These are phyloP conservation scores for Marmota monax DNA, from an alignment of 2,113 vertebrate species.

Conservation along the genomic window DNA sequence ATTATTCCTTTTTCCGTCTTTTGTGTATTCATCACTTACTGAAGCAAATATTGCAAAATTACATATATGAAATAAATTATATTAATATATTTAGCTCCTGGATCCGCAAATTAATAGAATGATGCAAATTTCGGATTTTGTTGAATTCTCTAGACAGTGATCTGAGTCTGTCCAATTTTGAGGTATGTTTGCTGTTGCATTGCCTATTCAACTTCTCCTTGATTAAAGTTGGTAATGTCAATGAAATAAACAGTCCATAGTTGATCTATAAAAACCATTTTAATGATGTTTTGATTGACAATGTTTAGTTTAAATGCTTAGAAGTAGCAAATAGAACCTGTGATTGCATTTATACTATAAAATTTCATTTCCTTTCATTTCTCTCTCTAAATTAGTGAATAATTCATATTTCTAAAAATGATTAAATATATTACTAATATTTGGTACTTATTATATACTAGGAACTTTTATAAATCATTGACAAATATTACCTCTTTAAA, in stretches of 20 bases:
- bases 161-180: not conserved
- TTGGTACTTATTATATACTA: slow-evolving; percentile 11
- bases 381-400: slow-evolving; percentile 45
- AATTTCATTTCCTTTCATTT: slow-evolving; percentile 14
- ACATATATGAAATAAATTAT: not conserved
- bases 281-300: slow-evolving; percentile 6
- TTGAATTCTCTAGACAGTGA: not conserved
- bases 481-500: slow-evolving; percentile 3
- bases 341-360: not conserved
- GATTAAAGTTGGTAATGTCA: slow-evolving; percentile 19
- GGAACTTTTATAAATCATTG: slow-evolving; percentile 3
- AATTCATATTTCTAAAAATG: slow-evolving; percentile 30
- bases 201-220: not conserved
- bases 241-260: slow-evolving; percentile 2
- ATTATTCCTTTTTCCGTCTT: not conserved
- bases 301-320: slow-evolving; percentile 44
- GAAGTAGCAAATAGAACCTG: slow-evolving; percentile 18
- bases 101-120: not conserved
- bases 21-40: not conserved
- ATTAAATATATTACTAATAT: not conserved
- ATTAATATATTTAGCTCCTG: slow-evolving; percentile 50
- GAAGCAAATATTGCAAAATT: slow-evolving; percentile 44
- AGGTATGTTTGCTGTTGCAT: slow-evolving; percentile 1
- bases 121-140: not conserved
- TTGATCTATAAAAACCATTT: not conserved